Base-by-base conservation (phyloP, 2,113 vertebrate genomes). In the Pelmatolapia mariae region DNA sequence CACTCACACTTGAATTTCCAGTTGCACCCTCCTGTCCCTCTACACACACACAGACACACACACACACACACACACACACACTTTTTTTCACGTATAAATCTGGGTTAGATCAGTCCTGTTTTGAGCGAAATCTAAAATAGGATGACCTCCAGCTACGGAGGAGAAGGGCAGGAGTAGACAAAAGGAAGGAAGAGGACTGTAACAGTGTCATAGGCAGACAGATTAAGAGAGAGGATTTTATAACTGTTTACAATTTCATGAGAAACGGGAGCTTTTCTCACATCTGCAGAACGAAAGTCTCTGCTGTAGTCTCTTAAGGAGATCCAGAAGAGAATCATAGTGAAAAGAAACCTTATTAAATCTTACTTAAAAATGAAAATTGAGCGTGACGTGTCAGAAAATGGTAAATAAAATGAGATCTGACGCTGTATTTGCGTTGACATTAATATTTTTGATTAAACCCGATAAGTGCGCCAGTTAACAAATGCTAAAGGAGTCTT, bases 111-210 rank as follows among this genome's bases (percentile, higher is more conserved):
- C 83, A 45, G 82, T 82, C 91, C 94, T 82, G 89, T 92, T 95
- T 94, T 92, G 86, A 94, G 94, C 92, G n/a, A 87, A 71, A 59
- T 92, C 93, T 95, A 95, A 96, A 96, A 95, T 94, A 95, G 90
- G 87, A 94, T 90, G 94, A 95, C 94, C 93, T 93, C 92, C 90
- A 88, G 92, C 52, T 53, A 91, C 47, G 80, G 71, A 87, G 83
- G 90, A 90, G 91, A 92, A 93, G 91, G 89, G 78, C 91, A 90
- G 63, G 59, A 86, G 53, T 2, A 90, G 87, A 93, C 86, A 91
- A 86, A 86, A 81, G 36, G 80, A 89, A 73, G 85, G 63, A 83
- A 78, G 87, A 7, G 8, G 87, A 86, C 88, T 80, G 76, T 57
- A 86, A 89, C 38, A 47, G 43, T 26, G 78, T 83, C 19, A 54